Evolutionary conservation across 2,797 vertebrate genomes (phyloP), one percentile per base, ranked within the genome.

Genomic region (Podarcis lilfordi): DNA sequence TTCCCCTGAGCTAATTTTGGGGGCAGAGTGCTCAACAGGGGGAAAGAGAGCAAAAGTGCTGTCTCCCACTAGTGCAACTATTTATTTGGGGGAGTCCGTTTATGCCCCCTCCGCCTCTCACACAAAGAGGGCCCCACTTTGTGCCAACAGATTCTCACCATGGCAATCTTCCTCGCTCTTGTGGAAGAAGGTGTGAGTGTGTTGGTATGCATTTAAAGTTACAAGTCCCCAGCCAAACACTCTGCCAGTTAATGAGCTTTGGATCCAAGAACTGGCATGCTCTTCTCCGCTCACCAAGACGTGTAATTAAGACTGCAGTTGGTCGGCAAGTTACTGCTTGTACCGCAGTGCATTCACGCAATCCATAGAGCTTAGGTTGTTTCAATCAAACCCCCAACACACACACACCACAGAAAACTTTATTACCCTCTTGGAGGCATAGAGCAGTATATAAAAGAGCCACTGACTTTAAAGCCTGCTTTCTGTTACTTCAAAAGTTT

Each of bases 401-500:
- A 40, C 61, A 40, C 25, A 77, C 27, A 25, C 45, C 29, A 55
- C 45, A 79, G 43, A 21, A 88, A 79, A 27, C 15, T 0, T 4
- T 8, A 77, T 29, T 81, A 81, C 75, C 7, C 17, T 55, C 69
- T 85, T 40, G 75, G 69, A n/a, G 50, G 27, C 19, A 66, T 23
- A 40, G 4, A 21, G 15, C 59, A 45, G 32, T 69, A 25, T 64
- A 74, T 82, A 91, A 93, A 88, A 87, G 25, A 91, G 76, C 13
- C 90, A 11, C 17, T 50, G 80, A 88, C 89, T 89, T 45, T 43
- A 90, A 86, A 92, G 90, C 55, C 83, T 90, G 89, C 45, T 88
- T 94, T 92, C 90, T 80, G 43, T 79, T 93, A 92, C 75, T 69
- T 82, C 87, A 91, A 90, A 9, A 84, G 66, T 85, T 87, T 92